These are phyloP conservation scores for Dolichomitus sp. DNA, from an alignment of 2,888 invertebrate species.

Conservation along the genomic window DNA sequence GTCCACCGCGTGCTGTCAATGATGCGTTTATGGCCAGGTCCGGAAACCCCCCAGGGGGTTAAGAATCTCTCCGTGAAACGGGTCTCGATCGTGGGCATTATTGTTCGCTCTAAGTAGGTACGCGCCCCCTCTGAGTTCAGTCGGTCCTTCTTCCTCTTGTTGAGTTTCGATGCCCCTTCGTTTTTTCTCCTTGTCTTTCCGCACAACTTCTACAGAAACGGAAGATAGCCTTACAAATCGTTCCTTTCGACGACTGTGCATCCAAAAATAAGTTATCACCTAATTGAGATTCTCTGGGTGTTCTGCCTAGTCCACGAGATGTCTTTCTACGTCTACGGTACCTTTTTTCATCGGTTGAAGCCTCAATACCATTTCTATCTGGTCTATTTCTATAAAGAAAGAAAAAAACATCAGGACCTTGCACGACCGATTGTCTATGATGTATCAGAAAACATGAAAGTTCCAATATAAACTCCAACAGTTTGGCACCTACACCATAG, in stretches of 20 bases:
- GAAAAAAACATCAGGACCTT: not conserved
- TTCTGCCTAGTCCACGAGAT: not conserved
- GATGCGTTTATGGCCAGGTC: constrained; percentile 79
- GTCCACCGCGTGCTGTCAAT: constrained; percentile 72
- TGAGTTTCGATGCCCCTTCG: not conserved
- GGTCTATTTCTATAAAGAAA: not conserved
- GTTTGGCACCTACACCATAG: not conserved
- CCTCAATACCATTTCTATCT: not conserved
- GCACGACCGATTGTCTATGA: constrained; percentile 22
- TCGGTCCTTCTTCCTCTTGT: constrained; percentile 1
- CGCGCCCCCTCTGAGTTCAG: constrained; percentile 57
- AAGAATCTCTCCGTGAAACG: constrained; percentile 80
- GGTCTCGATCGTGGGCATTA: constrained; percentile 76
- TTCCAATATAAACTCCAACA: constrained; percentile 53
- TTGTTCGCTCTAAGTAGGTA: constrained; percentile 81
- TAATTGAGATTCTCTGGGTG: constrained; percentile 19
- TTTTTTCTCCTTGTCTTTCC: constrained; percentile 1
- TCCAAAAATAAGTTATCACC: constrained; percentile 28
- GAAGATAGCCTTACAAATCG: constrained; percentile 27
- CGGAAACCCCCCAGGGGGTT: constrained; percentile 80
- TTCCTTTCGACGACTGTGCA: constrained; percentile 8
- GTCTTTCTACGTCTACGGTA: not conserved
- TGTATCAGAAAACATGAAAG: constrained; percentile 19
- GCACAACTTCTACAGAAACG: constrained; percentile 4
- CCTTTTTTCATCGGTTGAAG: not conserved